A percentile compares a stretch with the other conserved stretches of the same genome.
These are phyloP conservation scores for Ips typographus DNA, from an alignment of 1,140 invertebrate species.

Conservation along the genomic window DNA sequence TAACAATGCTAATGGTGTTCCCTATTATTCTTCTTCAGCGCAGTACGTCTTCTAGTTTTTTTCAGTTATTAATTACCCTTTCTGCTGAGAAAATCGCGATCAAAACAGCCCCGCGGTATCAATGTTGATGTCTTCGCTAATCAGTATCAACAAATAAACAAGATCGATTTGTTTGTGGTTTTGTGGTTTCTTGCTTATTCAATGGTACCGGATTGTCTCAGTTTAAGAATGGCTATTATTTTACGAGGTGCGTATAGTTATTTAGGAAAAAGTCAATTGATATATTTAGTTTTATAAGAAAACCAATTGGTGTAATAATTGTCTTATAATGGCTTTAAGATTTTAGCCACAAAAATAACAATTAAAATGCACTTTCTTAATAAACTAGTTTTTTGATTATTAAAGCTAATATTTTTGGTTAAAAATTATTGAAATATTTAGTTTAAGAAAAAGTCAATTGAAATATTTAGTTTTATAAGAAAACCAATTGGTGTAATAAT, in stretches of 20 bases:
- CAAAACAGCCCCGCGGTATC: slow-evolving; percentile 11
- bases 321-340: too few species aligned
- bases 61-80: slow-evolving; percentile 27
- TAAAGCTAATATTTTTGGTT: too few species aligned
- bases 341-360: too few species aligned
- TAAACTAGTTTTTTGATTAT: too few species aligned
- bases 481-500: too few species aligned
- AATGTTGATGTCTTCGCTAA: slow-evolving; percentile 16
- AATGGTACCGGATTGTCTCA: slow-evolving; percentile 31
- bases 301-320: too few species aligned
- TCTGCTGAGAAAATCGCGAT: slow-evolving; percentile 20
- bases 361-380: too few species aligned
- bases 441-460: too few species aligned
- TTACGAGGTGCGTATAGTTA: slow-evolving; percentile 33
- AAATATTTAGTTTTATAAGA: too few species aligned
- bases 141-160: not conserved
- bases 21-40: slow-evolving; percentile 29
- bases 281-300: too few species aligned
- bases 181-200: slow-evolving; percentile 14
- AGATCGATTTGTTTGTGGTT: slow-evolving; percentile 16
- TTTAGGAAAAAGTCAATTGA: too few species aligned
- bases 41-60: slow-evolving; percentile 13
- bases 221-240: slow-evolving; percentile 35
- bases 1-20: slow-evolving; percentile 44
- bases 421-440: too few species aligned